Conservation (phyloP, 2,113 vertebrate species). For the Proteles cristata region DNA sequence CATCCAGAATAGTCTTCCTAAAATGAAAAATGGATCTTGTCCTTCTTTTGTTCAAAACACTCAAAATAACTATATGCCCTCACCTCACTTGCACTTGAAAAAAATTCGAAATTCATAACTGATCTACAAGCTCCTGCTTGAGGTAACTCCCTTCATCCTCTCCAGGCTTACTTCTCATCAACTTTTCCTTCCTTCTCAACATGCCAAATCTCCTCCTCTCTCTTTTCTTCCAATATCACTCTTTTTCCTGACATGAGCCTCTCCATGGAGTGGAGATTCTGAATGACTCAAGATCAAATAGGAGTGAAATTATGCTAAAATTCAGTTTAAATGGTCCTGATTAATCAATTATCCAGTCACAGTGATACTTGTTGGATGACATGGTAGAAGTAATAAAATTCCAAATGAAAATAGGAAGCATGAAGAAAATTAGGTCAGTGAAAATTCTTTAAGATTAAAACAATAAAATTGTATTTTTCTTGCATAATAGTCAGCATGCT, state of each 20-base stretch:
- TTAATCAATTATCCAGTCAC: background rate
- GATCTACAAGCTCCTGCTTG: background rate
- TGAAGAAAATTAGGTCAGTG: background rate
- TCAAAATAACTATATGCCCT: background rate
- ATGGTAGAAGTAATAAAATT: background rate
- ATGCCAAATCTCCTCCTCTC: background rate
- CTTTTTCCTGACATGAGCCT: background rate
- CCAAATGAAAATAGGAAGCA: background rate
- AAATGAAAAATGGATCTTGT: background rate
- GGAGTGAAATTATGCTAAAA: background rate
- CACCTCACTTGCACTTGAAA: background rate
- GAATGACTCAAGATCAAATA: background rate
- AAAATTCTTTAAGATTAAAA: constrained; percentile 27
- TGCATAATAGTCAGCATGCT: background rate
- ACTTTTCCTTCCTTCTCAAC: background rate
- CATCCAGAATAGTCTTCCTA: background rate
- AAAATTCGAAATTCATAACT: background rate
- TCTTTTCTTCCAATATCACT: background rate
- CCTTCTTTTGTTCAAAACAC: background rate
- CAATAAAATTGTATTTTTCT: background rate
- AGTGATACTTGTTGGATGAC: background rate
- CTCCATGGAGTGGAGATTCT: background rate
- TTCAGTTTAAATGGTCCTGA: background rate
- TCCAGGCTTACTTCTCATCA: background rate
- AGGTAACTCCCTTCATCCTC: background rate